A percentile compares a stretch with the other conserved stretches of the same genome.
Conservation (phyloP, 2,113 vertebrate genomes). For the Corapipo altera region DNA sequence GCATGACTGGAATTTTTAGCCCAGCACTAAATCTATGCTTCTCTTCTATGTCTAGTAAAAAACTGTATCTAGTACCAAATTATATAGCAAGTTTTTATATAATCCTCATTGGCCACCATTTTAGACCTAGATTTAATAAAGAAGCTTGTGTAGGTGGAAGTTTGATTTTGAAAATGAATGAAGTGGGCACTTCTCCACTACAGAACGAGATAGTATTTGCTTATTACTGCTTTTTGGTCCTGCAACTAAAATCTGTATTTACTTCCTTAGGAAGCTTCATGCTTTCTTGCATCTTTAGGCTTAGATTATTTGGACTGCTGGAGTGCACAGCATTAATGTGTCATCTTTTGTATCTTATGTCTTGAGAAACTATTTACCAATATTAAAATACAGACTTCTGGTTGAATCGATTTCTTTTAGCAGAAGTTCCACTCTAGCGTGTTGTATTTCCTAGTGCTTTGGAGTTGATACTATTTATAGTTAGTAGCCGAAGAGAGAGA, state of each 20-base stretch:
- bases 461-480: background rate
- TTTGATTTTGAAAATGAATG: background rate
- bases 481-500: background rate
- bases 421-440: background rate
- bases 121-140: background rate
- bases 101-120: background rate
- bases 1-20: background rate
- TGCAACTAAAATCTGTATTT: background rate
- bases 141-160: background rate
- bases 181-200: background rate
- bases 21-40: background rate
- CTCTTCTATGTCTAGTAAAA: background rate
- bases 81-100: background rate
- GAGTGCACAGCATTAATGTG: background rate
- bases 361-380: background rate
- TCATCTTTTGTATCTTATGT: background rate
- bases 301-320: background rate
- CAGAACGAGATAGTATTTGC: background rate
- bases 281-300: background rate
- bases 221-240: background rate
- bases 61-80: background rate
- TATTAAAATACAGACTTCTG: background rate
- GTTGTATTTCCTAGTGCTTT: background rate
- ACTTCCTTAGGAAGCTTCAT: background rate
- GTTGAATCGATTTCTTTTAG: background rate